Base-by-base conservation (phyloP, 2,113 vertebrate species). In the Clinocottus analis region DNA sequence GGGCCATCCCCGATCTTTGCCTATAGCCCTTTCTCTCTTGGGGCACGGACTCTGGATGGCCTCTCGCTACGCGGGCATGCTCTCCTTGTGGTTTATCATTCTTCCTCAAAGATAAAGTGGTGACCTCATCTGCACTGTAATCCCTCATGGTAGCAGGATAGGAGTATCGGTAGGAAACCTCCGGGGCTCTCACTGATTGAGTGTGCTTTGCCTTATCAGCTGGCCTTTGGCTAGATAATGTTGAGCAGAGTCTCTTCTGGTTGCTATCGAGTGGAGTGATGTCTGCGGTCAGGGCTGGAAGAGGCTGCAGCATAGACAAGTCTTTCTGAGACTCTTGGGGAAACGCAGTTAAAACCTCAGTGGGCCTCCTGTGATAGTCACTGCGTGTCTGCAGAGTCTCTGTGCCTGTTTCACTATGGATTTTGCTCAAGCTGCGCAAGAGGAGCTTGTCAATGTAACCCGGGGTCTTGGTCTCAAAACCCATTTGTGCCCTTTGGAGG, bases 381-480 rank as follows among this genome's bases (percentile, higher is more conserved):
- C 17, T 49, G 6, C 89, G 89, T 8, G 9, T 79, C 60, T 86
- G 73, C 56, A 78, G 10, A 33, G 35, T 83, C 1, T 89, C 83
- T 60, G 86, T 76, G 67, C 70, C 79, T 45, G 17, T 63, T 23
- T 93, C 94, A 29, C 58, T 79, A 0, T 41, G 88, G 80, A 88
- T 86, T 77, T 70, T 95, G 89, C 85, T 94, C 53, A 93, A 89
- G 0, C 89, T 95, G 78, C 95, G 94, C 69, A 94, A 91, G 19
- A 97, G 93, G 12, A 97, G 90, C 91, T 95, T 96, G 87, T 95
- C 90, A 62, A 97, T 97, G 71, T 96, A 97, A 74, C 94, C 94
- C 17, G 91, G 86, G 0, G 91, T 93, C 73, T 91, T 94, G 33
- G 81, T 75, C 56, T 95, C 95, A 1, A 72, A 70, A 9, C 25